Percentiles rank a stretch among this genome's conserved stretches.
Conservation (phyloP, 2,113 vertebrate genomes). For the human region DNA sequence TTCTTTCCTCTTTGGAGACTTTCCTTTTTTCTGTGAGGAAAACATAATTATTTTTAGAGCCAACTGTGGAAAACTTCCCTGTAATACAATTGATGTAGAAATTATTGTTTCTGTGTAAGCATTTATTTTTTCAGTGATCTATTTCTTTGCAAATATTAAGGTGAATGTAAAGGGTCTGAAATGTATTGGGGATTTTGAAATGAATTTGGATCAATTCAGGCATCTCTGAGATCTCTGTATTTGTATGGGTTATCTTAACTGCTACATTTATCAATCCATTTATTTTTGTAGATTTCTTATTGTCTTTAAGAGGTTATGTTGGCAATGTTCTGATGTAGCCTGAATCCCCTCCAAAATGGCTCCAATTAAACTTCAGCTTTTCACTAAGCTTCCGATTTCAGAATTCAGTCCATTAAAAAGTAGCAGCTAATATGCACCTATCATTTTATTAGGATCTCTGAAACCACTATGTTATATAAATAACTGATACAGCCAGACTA, state of each 20-base stretch:
- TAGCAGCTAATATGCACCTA: not conserved
- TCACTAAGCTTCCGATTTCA: slow-evolving; percentile 19
- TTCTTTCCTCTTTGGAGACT: not conserved
- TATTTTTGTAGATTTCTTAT: slow-evolving; percentile 18
- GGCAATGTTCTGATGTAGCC: not conserved
- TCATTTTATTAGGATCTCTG: not conserved
- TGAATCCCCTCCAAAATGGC: not conserved
- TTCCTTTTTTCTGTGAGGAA: not conserved
- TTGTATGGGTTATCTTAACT: not conserved
- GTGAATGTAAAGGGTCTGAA: not conserved
- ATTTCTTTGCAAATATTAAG: not conserved
- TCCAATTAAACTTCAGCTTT: slow-evolving; percentile 36
- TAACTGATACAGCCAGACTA: not conserved
- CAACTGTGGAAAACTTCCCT: not conserved
- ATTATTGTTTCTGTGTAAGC: not conserved
- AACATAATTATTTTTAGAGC: not conserved
- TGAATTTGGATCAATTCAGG: not conserved
- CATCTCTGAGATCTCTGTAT: not conserved
- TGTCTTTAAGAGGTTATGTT: not conserved
- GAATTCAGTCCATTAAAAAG: slow-evolving; percentile 1
- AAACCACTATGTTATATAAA: not conserved
- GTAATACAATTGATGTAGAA: not conserved
- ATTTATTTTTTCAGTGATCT: not conserved
- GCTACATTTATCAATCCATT: not conserved
- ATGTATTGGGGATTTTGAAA: slow-evolving; percentile 1